Percentiles rank a stretch among this genome's conserved stretches.
Evolutionary conservation across 2,888 invertebrate genomes (phyloP).

Genomic region (Chrysodeixis includens): DNA sequence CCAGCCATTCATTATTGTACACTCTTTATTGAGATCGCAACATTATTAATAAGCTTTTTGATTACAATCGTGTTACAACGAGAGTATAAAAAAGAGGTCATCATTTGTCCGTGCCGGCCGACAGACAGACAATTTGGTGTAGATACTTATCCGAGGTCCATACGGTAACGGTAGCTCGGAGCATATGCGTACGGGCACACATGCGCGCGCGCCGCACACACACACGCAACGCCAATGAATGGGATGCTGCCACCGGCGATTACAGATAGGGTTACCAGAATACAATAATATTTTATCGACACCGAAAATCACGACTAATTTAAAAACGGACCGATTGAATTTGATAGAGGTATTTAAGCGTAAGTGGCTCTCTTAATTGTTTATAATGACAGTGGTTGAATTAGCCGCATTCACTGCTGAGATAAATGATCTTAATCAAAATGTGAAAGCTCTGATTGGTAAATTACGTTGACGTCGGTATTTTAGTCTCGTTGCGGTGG

Average conservation of each 20-base stretch:
- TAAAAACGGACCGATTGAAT: slow-evolving; percentile 56
- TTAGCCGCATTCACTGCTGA: slow-evolving; percentile 52
- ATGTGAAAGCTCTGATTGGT: slow-evolving; percentile 69
- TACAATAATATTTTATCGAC: slow-evolving; percentile 57
- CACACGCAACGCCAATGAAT: slow-evolving; percentile 75
- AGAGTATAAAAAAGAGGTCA: slow-evolving; percentile 71
- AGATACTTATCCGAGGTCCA: slow-evolving; percentile 68
- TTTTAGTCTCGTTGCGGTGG: slow-evolving; percentile 53
- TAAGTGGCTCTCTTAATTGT: slow-evolving; percentile 53
- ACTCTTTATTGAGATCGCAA: slow-evolving; percentile 68
- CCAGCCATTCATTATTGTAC: slow-evolving; percentile 63
- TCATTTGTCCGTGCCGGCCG: slow-evolving; percentile 70
- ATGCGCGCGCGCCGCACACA: slow-evolving; percentile 51
- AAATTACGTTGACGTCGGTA: slow-evolving; percentile 51
- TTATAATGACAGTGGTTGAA: slow-evolving; percentile 50
- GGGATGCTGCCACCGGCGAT: slow-evolving; percentile 79
- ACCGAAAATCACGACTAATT: slow-evolving; percentile 59
- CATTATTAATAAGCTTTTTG: slow-evolving; percentile 70
- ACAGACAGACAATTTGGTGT: slow-evolving; percentile 72
- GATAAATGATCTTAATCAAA: slow-evolving; percentile 62
- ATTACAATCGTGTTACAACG: slow-evolving; percentile 71
- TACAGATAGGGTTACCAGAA: slow-evolving; percentile 73
- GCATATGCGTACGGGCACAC: slow-evolving; percentile 60
- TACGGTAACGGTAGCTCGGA: slow-evolving; percentile 76
- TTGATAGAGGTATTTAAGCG: slow-evolving; percentile 51